These are phyloP conservation scores for Acleris literana DNA, from an alignment of 2,888 invertebrate species.

Conservation along the genomic window DNA sequence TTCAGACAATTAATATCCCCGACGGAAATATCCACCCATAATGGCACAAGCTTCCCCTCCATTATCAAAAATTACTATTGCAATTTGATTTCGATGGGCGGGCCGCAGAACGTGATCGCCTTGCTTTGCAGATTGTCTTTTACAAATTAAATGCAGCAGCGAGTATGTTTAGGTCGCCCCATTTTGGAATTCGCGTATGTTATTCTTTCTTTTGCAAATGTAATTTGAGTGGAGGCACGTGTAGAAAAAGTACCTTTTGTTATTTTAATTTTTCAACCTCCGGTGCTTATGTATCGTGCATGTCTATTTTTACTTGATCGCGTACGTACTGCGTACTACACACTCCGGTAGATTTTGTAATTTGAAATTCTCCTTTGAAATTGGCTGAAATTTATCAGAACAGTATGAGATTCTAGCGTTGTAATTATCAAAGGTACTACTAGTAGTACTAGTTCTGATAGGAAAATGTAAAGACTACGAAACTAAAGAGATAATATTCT, in stretches of 20 bases:
- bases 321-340: not conserved
- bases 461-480: no score
- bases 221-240: slow-evolving; percentile 75
- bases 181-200: slow-evolving; percentile 58
- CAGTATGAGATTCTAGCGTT: no score
- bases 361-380: no score
- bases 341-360: not conserved
- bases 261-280: slow-evolving; percentile 65
- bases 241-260: slow-evolving; percentile 64
- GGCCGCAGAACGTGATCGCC: slow-evolving; percentile 62
- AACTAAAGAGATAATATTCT: no score
- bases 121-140: slow-evolving; percentile 72
- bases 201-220: slow-evolving; percentile 66
- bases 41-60: slow-evolving; percentile 66
- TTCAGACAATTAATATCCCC: slow-evolving; percentile 65
- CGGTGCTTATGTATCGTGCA: slow-evolving; percentile 38
- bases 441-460: no score
- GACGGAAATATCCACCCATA: slow-evolving; percentile 78
- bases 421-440: no score
- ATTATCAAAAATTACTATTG: slow-evolving; percentile 79
- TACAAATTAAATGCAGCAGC: slow-evolving; percentile 70
- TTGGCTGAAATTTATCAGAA: no score
- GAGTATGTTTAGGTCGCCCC: slow-evolving; percentile 60
- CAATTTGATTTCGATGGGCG: slow-evolving; percentile 73
- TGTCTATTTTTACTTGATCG: slow-evolving; percentile 26